Base-by-base conservation (phyloP, 2,797 vertebrate genomes). In the Lepidocolaptes lacrymiger region DNA sequence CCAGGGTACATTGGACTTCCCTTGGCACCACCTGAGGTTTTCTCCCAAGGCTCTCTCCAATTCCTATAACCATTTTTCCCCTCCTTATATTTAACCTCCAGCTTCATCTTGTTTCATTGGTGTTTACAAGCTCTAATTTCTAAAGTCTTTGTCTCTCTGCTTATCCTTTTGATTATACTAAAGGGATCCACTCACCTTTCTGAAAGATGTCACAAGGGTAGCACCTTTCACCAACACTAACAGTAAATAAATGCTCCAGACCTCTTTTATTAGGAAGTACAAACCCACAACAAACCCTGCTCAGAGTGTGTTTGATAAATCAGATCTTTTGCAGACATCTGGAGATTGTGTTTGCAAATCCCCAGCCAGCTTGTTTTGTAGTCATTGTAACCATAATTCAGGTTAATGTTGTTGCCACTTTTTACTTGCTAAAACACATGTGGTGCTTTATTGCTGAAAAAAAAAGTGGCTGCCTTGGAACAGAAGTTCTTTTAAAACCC, bases 331-430 rank as follows among this genome's bases (percentile, higher is more conserved):
- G 88, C 55, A 94, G 95, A 75, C 95, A 97, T 89, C 92, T 93
- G 95, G 95, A 93, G 83, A 88, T 46, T 75, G 51, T 52, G 59
- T 90, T 92, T 96, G 87, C 88, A 91, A 95, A 82, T 93, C 92
- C 77, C 92, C 49, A 92, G 91, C 85, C 69, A 81, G 69, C 63
- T 93, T 91, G 69, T 91, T 92, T 92, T 85, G 77, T 59, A 93
- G 91, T 75, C 82, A 63, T 51, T 93, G 79, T 83, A 88, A 41
- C 89, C 48, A 75, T 93, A 89, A 93, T 81, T 95, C 91, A 95
- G 85, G 85, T 95, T 94, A 96, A 95, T 88, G 83, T 59, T 85
- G 88, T 91, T 94, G 76, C 95, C 88, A 93, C 69, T 92, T 95
- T 93, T 91, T 92, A 85, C 67, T 94, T 88, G 61, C 79, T 95